These are phyloP conservation scores for Fopius arisanus DNA, from an alignment of 1,140 invertebrate species.

Conservation along the genomic window DNA sequence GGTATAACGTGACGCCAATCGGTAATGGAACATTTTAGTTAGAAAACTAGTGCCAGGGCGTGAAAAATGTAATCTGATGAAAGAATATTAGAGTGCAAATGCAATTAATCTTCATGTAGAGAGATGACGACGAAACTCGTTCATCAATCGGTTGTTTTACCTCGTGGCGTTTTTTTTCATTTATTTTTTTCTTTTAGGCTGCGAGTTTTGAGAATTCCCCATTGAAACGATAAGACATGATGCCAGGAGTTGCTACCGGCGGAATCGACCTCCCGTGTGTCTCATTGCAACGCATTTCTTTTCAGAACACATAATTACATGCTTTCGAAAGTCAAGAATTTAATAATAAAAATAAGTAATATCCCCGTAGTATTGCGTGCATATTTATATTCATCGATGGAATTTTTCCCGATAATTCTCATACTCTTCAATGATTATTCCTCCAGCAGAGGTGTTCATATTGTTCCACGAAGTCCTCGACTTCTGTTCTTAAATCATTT, in stretches of 20 bases:
- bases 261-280: neutral
- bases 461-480: no score
- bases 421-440: neutral
- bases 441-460: no score
- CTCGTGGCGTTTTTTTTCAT: no score
- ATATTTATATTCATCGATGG: neutral
- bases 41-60: no score
- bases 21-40: no score
- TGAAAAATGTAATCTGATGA: no score
- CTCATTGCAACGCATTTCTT: neutral
- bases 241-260: constrained; percentile 4
- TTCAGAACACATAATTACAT: neutral
- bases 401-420: neutral
- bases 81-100: no score
- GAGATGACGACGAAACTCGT: neutral
- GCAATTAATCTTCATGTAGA: neutral
- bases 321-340: neutral
- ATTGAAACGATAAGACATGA: constrained; percentile 6
- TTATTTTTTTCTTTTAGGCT: neutral
- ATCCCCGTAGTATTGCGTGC: neutral
- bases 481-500: no score
- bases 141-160: neutral
- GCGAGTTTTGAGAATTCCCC: neutral
- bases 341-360: neutral
- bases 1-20: no score